Percentiles rank a stretch among this genome's conserved stretches.
phyloP scores from a whole-genome alignment of 2,888 invertebrate species.

The Willowsia nigromaculata region DNA sequence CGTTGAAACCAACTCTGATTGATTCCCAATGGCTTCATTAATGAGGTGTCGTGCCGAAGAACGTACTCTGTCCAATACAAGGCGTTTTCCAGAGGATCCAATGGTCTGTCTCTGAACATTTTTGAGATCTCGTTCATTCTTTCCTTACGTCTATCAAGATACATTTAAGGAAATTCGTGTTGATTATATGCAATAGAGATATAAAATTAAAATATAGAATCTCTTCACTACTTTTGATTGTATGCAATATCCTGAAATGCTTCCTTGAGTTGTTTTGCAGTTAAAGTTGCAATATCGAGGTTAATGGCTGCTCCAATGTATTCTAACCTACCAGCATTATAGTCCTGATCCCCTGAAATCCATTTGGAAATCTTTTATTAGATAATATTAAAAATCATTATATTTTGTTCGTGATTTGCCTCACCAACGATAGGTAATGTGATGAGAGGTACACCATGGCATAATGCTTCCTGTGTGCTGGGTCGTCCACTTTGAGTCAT shows the following conservation, averaged over 20 bases:
- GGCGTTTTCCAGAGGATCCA: constrained; percentile 35
- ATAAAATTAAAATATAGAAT: too few species aligned
- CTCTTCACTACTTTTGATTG: too few species aligned
- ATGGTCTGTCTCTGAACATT: constrained; percentile 28
- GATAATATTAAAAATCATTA: not conserved
- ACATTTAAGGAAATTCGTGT: too few species aligned
- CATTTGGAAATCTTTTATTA: not conserved
- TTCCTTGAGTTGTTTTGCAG: too few species aligned
- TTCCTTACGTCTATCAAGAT: too few species aligned
- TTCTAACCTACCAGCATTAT: constrained; percentile 28
- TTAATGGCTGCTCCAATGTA: not conserved
- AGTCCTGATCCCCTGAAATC: constrained; percentile 67
- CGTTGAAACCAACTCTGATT: constrained; percentile 69
- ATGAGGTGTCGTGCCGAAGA: constrained; percentile 46
- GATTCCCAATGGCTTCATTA: constrained; percentile 53
- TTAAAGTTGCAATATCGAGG: not conserved
- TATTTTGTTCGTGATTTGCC: not conserved
- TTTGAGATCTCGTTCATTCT: not conserved
- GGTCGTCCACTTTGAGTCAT: constrained; percentile 64
- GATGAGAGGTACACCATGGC: constrained; percentile 73
- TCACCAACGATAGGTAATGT: constrained; percentile 67
- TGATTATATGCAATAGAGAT: too few species aligned
- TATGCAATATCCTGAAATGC: too few species aligned
- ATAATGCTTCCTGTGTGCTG: constrained; percentile 75
- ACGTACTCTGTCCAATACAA: constrained; percentile 58